phyloP scores from a whole-genome alignment of 1,140 invertebrate species.

The Scylla paramamosain region DNA sequence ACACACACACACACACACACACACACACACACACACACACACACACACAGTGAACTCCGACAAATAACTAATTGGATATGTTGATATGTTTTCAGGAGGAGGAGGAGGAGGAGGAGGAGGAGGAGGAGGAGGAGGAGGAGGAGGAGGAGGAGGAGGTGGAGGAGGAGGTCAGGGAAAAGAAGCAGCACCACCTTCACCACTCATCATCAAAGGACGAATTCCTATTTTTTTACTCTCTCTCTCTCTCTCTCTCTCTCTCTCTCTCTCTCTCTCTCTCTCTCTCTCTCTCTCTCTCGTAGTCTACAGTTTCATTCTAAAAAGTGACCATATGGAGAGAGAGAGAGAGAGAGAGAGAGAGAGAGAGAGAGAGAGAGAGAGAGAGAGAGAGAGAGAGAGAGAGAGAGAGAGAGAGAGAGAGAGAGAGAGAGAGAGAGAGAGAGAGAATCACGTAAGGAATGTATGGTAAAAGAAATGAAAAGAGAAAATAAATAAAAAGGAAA shows the following conservation, averaged over 20 bases:
- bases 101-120: not conserved
- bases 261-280: conserved; percentile 46
- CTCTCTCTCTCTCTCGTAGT: conserved; percentile 32
- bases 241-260: conserved; percentile 46
- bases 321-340: not conserved
- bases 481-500: not conserved
- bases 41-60: too few relatives aligned
- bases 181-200: not conserved
- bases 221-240: not conserved
- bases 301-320: not conserved
- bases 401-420: not conserved
- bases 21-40: too few relatives aligned
- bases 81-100: not conserved
- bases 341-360: conserved; percentile 1
- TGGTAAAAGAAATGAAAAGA: too few relatives aligned
- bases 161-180: too few relatives aligned
- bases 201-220: not conserved
- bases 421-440: not conserved
- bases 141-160: not conserved
- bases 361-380: not conserved
- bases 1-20: too few relatives aligned
- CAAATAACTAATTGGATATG: too few relatives aligned
- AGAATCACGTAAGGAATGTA: too few relatives aligned
- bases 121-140: not conserved
- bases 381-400: not conserved